Evolutionary conservation across 2,797 vertebrate species (phyloP).

Genomic region (Ibycter americanus): DNA sequence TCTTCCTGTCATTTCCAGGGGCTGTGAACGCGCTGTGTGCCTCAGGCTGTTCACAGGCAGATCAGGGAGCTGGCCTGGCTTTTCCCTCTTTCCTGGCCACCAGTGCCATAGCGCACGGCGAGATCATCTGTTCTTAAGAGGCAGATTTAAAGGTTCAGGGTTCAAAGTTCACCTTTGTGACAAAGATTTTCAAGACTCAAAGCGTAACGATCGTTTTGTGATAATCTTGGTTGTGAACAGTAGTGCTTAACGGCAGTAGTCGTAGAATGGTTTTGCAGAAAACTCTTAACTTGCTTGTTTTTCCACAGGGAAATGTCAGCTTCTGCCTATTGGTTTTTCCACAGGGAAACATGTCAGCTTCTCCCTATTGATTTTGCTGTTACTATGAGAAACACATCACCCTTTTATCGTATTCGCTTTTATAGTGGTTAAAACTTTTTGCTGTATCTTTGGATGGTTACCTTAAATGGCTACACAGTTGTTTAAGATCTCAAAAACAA

Average conservation of each 20-base stretch:
- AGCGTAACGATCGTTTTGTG: fast-evolving
- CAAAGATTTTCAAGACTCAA: fast-evolving
- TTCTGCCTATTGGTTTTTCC: background rate
- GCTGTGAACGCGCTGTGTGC: fast-evolving
- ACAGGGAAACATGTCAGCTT: fast-evolving
- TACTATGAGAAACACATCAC: fast-evolving
- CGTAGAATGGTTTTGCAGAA: background rate
- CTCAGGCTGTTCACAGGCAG: fast-evolving
- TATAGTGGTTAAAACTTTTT: background rate
- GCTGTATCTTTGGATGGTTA: background rate
- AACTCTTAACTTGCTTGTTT: background rate
- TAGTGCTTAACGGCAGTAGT: too few relatives aligned
- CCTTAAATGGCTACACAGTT: background rate
- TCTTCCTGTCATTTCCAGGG: fast-evolving
- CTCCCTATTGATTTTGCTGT: background rate
- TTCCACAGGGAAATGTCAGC: fast-evolving
- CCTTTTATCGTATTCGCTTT: background rate
- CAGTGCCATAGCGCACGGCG: fast-evolving
- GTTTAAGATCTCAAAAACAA: background rate
- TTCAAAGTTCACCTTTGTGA: background rate
- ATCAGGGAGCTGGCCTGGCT: fast-evolving
- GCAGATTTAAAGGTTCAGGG: fast-evolving
- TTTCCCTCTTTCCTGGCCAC: fast-evolving
- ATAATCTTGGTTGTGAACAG: background rate
- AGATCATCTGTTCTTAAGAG: fast-evolving